Evolutionary conservation across 2,797 vertebrate genomes (phyloP).

Genomic region (Myotis planiceps): DNA sequence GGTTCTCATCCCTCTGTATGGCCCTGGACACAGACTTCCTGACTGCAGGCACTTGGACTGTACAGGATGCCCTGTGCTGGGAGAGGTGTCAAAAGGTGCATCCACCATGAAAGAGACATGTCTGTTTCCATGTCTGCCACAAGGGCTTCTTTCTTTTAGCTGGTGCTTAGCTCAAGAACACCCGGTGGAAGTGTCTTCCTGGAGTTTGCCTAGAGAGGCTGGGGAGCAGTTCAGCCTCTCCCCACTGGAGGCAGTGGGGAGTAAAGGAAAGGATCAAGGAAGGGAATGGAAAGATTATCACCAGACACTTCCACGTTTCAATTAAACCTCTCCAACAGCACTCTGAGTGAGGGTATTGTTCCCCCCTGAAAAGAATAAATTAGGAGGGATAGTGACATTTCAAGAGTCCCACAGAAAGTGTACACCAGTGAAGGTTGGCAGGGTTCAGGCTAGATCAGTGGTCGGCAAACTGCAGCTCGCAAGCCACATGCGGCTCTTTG

Average conservation of each 20-base stretch:
- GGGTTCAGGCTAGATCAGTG: background rate
- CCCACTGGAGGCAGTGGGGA: background rate
- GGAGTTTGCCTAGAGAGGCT: accelerated
- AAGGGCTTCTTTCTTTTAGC: background rate
- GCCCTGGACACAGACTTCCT: accelerated
- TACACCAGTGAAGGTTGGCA: background rate
- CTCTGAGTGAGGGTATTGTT: background rate
- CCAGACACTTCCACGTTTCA: background rate
- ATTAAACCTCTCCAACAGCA: background rate
- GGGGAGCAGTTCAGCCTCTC: background rate
- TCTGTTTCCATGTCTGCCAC: accelerated
- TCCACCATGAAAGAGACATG: background rate
- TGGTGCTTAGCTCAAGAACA: accelerated
- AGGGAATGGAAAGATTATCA: background rate
- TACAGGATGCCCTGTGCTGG: background rate
- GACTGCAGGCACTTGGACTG: background rate
- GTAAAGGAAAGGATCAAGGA: background rate
- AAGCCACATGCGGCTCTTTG: no score
- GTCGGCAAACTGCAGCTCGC: no score
- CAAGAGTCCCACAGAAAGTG: background rate
- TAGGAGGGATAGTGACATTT: background rate
- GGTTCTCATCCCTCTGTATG: background rate
- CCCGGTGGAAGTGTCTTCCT: background rate
- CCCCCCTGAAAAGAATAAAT: background rate
- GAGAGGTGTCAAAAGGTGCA: accelerated